These are phyloP conservation scores for Helicoverpa armigera DNA, from an alignment of 1,140 invertebrate genomes.

Conservation along the genomic window DNA sequence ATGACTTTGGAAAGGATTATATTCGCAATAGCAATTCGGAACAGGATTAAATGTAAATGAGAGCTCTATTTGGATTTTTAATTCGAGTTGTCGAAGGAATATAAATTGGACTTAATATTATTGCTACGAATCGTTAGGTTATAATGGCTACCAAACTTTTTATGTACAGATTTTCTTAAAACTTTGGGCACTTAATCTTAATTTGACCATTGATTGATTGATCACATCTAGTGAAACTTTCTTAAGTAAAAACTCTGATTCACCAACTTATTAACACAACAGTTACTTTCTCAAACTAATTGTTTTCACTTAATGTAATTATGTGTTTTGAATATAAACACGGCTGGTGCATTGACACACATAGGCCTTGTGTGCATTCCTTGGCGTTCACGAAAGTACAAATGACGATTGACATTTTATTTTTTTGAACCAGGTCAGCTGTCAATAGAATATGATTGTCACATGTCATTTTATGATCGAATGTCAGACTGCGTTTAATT, in stretches of 20 bases:
- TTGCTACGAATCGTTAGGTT: no score
- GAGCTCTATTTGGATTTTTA: slow-evolving; percentile 5
- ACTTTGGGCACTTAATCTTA: no score
- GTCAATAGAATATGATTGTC: slow-evolving; percentile 5
- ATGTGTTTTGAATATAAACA: slow-evolving; percentile 22
- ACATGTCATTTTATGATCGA: not conserved
- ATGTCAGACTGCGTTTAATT: not conserved
- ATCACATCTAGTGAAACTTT: not conserved
- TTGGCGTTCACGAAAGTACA: slow-evolving; percentile 36
- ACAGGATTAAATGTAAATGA: slow-evolving; percentile 23
- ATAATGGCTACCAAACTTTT: no score
- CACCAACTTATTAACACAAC: slow-evolving; percentile 12
- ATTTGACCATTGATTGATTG: no score
- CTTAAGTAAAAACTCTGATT: not conserved
- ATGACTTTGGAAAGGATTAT: slow-evolving; percentile 25
- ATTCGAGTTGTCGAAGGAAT: not conserved
- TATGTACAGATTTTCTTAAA: no score
- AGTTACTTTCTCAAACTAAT: slow-evolving; percentile 36
- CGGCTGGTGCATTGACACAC: slow-evolving; percentile 26
- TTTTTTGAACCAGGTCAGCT: slow-evolving; percentile 36
- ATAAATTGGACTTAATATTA: not conserved
- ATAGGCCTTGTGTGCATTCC: slow-evolving; percentile 25
- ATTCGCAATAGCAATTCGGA: not conserved
- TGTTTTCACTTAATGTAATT: slow-evolving; percentile 34
- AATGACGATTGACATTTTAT: slow-evolving; percentile 15